Evolutionary conservation across 2,888 invertebrate genomes (phyloP).

Genomic region (Drosophila hamatofila): DNA sequence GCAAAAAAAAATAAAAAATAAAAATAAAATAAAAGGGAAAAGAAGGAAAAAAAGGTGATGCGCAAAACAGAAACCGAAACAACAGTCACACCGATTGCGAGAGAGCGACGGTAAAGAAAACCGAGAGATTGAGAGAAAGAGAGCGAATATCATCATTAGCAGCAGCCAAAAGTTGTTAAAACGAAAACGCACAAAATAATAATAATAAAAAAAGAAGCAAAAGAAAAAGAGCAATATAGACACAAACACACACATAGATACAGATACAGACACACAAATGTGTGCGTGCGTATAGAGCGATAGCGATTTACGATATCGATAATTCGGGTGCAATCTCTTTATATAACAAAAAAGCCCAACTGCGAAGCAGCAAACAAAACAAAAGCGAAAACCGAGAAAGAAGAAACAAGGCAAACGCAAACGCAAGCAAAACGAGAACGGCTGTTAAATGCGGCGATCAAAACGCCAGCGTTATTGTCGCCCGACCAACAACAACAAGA

Average conservation of each 20-base stretch:
- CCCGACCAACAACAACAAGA: constrained; percentile 39
- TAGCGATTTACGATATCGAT: constrained; percentile 53
- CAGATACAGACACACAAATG: constrained; percentile 18
- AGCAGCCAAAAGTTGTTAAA: constrained; percentile 58
- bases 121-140: constrained; percentile 20
- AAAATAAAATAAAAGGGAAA: constrained; percentile 1
- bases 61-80: constrained; percentile 52
- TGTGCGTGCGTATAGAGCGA: constrained; percentile 23
- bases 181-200: constrained; percentile 50
- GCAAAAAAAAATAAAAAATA: constrained; percentile 16
- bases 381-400: constrained; percentile 31
- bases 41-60: constrained; percentile 31
- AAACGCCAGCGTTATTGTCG: constrained; percentile 54
- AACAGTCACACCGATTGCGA: constrained; percentile 35
- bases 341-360: constrained; percentile 44
- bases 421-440: constrained; percentile 45
- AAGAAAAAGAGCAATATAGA: constrained; percentile 6
- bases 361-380: constrained; percentile 51
- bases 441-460: constrained; percentile 73
- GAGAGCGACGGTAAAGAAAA: constrained; percentile 28
- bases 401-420: background rate
- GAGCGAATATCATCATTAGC: constrained; percentile 21
- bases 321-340: constrained; percentile 48
- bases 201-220: constrained; percentile 1
- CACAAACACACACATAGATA: constrained; percentile 13